Evolutionary conservation across 2,113 vertebrate genomes (phyloP).

Genomic region (Scopus umbretta): DNA sequence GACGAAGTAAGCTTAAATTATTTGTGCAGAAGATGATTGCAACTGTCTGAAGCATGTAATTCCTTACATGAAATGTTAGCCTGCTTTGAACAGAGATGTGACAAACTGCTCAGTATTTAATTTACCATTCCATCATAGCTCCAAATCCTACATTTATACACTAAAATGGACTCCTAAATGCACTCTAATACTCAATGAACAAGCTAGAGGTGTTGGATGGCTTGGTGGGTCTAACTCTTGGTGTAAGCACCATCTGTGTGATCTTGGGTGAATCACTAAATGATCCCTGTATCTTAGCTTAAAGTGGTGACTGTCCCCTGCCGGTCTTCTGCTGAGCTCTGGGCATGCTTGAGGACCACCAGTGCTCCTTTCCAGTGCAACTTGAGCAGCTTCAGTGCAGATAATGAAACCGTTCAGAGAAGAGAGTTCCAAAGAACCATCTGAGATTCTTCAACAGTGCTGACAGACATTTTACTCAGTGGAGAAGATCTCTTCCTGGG

Average conservation of each 20-base stretch:
- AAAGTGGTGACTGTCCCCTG: neutral
- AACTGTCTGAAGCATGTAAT: constrained; percentile 46
- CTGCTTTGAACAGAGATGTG: constrained; percentile 35
- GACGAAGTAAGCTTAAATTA: constrained; percentile 38
- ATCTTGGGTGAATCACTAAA: neutral
- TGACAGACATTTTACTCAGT: neutral
- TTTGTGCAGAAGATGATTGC: constrained; percentile 54
- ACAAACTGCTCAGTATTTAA: constrained; percentile 1
- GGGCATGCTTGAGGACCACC: neutral
- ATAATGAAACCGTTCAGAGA: neutral
- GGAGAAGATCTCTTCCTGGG: neutral
- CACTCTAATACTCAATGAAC: neutral
- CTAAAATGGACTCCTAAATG: constrained; percentile 1
- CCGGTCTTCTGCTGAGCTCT: neutral
- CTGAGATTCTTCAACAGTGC: neutral
- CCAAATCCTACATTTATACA: neutral
- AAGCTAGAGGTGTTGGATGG: neutral
- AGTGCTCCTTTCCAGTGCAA: neutral
- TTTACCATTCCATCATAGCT: neutral
- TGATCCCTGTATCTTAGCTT: neutral
- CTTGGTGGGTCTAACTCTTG: neutral
- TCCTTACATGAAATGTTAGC: constrained; percentile 42
- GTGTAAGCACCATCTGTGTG: neutral
- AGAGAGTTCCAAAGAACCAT: neutral
- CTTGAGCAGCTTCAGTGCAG: neutral